A percentile compares a stretch with the other conserved stretches of the same genome.
phyloP scores from a whole-genome alignment of 2,113 vertebrate species.

The Bos taurus region DNA sequence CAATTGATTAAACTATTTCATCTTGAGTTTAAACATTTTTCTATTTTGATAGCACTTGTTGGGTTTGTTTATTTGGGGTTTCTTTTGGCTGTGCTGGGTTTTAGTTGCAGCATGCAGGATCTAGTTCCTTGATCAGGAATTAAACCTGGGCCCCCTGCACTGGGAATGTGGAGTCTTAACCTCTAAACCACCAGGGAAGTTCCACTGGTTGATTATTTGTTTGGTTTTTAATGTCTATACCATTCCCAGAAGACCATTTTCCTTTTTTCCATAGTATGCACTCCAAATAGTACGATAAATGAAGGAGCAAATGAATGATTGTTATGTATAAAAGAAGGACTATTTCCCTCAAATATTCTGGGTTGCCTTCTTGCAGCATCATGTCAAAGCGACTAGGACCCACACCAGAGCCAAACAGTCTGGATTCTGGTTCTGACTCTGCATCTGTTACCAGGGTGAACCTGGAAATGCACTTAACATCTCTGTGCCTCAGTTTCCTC shows the following conservation, averaged over 20 bases:
- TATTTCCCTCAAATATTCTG: background rate
- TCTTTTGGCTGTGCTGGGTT: background rate
- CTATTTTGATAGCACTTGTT: background rate
- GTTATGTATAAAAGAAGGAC: background rate
- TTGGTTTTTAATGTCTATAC: slow-evolving; percentile 11
- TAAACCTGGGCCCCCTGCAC: background rate
- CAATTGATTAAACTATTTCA: background rate
- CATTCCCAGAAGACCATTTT: background rate
- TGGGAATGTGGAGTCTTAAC: background rate
- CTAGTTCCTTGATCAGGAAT: background rate
- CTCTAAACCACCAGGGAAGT: background rate
- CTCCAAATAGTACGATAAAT: background rate
- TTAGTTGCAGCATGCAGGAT: background rate
- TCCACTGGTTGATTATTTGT: background rate
- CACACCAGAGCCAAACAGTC: background rate
- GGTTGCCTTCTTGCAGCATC: background rate
- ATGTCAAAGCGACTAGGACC: background rate
- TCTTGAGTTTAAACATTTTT: background rate
- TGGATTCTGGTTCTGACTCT: background rate
- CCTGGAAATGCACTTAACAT: background rate
- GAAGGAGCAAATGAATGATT: background rate
- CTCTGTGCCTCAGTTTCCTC: background rate
- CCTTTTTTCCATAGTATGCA: background rate
- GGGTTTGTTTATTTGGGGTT: background rate
- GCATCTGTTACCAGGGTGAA: background rate